These are phyloP conservation scores for Imbricaverruca yamaguchii DNA, from an alignment of 2,888 invertebrate genomes.

Conservation along the genomic window DNA sequence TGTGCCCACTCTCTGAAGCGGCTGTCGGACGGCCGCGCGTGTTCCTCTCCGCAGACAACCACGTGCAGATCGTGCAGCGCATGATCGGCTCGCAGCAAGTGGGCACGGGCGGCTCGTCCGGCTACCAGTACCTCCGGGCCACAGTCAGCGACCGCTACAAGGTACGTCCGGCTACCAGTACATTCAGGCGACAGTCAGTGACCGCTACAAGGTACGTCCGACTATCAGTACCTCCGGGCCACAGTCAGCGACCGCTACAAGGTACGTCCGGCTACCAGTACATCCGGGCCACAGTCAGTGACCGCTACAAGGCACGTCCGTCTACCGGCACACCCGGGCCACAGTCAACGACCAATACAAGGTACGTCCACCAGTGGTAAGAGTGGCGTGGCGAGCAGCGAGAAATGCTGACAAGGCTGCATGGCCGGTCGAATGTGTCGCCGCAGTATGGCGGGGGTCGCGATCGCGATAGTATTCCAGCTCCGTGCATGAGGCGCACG, in stretches of 20 bases:
- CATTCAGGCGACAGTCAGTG: conserved; percentile 91
- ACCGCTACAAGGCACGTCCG: no score
- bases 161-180: conserved; percentile 90
- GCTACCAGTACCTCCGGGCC: conserved; percentile 93
- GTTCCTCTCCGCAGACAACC: conserved; percentile 66
- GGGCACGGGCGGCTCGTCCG: conserved; percentile 96
- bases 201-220: conserved; percentile 55
- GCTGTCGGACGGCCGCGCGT: no score
- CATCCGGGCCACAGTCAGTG: conserved; percentile 61
- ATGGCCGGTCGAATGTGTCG: no score
- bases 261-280: conserved; percentile 92
- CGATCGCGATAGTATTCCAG: no score
- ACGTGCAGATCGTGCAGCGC: conserved; percentile 94
- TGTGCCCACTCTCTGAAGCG: no score
- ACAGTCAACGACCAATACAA: no score
- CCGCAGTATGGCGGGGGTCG: no score
- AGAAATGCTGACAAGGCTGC: no score
- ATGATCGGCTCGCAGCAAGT: conserved; percentile 96
- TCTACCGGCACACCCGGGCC: conserved; percentile 91
- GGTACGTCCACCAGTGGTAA: no score
- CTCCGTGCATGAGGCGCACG: no score
- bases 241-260: conserved; percentile 68
- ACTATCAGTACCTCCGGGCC: conserved; percentile 91
- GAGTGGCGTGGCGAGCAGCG: no score
- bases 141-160: conserved; percentile 68